Base-by-base conservation (phyloP, 2,888 invertebrate species). In the Alentia gelatinosa region DNA sequence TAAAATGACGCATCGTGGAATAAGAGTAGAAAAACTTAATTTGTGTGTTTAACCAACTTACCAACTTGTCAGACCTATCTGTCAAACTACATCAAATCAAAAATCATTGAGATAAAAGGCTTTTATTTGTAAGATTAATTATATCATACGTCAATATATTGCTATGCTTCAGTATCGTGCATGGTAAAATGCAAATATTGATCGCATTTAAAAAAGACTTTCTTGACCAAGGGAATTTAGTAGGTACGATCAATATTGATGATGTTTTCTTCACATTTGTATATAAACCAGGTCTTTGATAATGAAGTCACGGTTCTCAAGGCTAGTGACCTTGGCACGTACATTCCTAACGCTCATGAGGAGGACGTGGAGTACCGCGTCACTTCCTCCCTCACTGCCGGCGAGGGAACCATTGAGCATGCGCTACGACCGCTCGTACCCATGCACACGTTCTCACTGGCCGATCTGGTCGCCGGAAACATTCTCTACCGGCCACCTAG, bases 401-500 rank as follows among this genome's bases (percentile, higher is more conserved):
- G 92, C 15, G 94, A 95, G 84, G 95, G 95, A 5, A 92, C 93
- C 30, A 63, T 95, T n/a, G 95, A 95, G 90, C 94, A 94, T 90
- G 92, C 94, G 0, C 94, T 94, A 56, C 92, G 92, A 30, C 95
- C 95, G 3, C 94, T 94, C 91, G 92, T 92, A 37, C 93, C 93
- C 1, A 92, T 95, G n/a, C 90, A 91, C 37, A 92, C 91, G n/a
- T 95, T 95, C 91, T 95, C 94, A 7, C 95, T 94, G 93, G 94
- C 94, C 35, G 95, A 96, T 92, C 93, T 96, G 42, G 94, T 95
- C 92, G 93, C 94, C 33, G 94, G 95, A 88, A 92, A 92, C 50
- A 94, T 96, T 37, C 92, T 94, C 23, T 96, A 95, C 93, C 92
- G 95, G 89, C 94, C 95, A 0, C 95, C 95, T 9, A 89, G 92